Evolutionary conservation across 2,797 vertebrate species (phyloP), one percentile per base, ranked within the genome.

Genomic region (Molossus molossus): DNA sequence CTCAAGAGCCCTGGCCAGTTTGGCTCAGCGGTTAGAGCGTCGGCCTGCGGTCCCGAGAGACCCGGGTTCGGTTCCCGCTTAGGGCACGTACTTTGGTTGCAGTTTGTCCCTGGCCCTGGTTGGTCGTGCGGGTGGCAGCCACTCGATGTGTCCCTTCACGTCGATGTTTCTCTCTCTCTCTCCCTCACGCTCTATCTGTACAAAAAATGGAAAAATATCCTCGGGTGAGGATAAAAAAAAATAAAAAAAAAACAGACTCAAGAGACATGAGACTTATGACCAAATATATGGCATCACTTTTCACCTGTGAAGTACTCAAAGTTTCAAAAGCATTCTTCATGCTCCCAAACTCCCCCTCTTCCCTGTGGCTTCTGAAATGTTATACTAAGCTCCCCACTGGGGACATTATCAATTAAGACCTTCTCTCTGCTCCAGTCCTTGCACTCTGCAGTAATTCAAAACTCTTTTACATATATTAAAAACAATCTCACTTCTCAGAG

Each of bases 391-490:
- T 94, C 84, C 40, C 48, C 79, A 27, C 92, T 83, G 77, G 89
- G 25, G 64, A 37, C 6, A 83, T 95, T 94, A 95, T 97, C 97
- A 97, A 91, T 57, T 20, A 76, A 86, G 82, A 95, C 65, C 40
- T 57, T 90, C 57, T 62, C 69, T 97, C 95, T 96, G 84, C 76
- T 97, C 86, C 25, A 77, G 55, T 45, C 29, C 45, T 91, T 94
- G 72, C 65, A 77, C 77, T 94, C 79, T 87, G 25, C 40, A 81
- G 20, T 85, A 79, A 93, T 55, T 94, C 70, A 91, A 55, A 93
- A 90, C 40, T 76, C n/a, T 58, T 91, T 90, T 90, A 75, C 75
- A 72, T 87, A 87, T 69, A 33, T 92, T 79, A 95, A 95, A 96
- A 94, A 87, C 72, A 90, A 65, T 50, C 20, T 81, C 77, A 90